These are phyloP conservation scores for Lordiphosa mommai DNA, from an alignment of 1,140 invertebrate genomes.

Conservation along the genomic window DNA sequence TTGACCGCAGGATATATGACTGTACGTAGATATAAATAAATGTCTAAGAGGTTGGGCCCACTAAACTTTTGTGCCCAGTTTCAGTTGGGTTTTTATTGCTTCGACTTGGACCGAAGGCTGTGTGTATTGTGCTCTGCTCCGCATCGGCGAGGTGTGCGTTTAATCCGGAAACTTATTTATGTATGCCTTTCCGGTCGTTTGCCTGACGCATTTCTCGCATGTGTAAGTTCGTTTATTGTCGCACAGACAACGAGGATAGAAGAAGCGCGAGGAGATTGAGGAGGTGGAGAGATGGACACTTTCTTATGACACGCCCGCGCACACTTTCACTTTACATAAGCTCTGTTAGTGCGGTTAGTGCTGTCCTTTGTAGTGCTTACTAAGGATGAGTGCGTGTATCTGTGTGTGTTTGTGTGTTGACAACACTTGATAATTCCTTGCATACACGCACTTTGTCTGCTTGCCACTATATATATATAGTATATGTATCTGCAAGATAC, in stretches of 20 bases:
- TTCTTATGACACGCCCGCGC: conserved; percentile 70
- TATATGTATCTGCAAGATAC: conserved; percentile 45
- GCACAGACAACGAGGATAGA: conserved; percentile 16
- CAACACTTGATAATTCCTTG: conserved; percentile 75
- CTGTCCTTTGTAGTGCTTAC: conserved; percentile 52
- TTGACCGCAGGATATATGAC: not conserved
- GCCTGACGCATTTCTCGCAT: conserved; percentile 66
- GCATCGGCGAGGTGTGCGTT: conserved; percentile 54
- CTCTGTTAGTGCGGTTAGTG: conserved; percentile 5
- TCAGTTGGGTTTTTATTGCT: conserved; percentile 59
- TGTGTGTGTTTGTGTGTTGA: conserved; percentile 44
- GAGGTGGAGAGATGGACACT: conserved; percentile 30
- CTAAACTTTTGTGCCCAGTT: conserved; percentile 47
- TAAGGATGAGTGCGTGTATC: conserved; percentile 1
- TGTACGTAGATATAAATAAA: not conserved
- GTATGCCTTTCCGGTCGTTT: conserved; percentile 73
- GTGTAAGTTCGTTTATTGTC: conserved; percentile 18
- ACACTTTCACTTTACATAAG: conserved; percentile 76
- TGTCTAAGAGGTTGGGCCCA: conserved; percentile 3
- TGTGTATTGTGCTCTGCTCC: not conserved
- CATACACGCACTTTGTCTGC: conserved; percentile 70
- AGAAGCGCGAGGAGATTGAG: not conserved
- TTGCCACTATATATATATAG: conserved; percentile 24
- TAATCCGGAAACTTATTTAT: conserved; percentile 77
- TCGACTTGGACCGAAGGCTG: conserved; percentile 34